Percentiles rank a stretch among this genome's conserved stretches.
phyloP scores from a whole-genome alignment of 2,888 invertebrate genomes.

The Eumacrocentrus americanus region DNA sequence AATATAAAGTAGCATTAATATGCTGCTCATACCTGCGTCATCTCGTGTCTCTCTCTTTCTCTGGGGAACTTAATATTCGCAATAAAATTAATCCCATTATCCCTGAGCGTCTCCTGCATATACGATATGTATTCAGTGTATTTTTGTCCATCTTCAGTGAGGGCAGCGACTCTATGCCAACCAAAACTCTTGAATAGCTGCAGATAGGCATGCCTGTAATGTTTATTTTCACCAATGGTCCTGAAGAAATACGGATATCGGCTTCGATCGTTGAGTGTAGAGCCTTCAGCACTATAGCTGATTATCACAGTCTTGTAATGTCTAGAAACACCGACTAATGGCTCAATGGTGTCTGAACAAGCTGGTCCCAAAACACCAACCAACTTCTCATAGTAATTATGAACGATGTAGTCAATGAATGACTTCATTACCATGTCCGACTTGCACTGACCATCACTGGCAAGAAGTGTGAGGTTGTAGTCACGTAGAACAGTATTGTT shows the following conservation, averaged over 20 bases:
- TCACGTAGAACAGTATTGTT: slow-evolving; percentile 67
- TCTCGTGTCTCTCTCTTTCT: slow-evolving; percentile 64
- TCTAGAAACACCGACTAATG: slow-evolving; percentile 77
- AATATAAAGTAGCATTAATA: neutral
- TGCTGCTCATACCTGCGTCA: slow-evolving; percentile 65
- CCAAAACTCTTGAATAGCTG: slow-evolving; percentile 66
- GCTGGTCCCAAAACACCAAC: slow-evolving; percentile 80
- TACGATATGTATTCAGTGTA: slow-evolving; percentile 78
- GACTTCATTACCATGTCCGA: slow-evolving; percentile 76
- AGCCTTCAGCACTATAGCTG: slow-evolving; percentile 81
- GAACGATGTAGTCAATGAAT: slow-evolving; percentile 74
- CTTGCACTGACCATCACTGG: slow-evolving; percentile 72
- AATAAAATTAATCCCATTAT: slow-evolving; percentile 70
- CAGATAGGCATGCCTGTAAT: slow-evolving; percentile 73
- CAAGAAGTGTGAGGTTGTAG: slow-evolving; percentile 67
- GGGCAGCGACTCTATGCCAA: slow-evolving; percentile 76
- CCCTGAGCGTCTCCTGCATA: slow-evolving; percentile 71
- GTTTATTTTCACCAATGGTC: slow-evolving; percentile 79
- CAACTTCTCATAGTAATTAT: slow-evolving; percentile 65
- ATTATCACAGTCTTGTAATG: slow-evolving; percentile 75
- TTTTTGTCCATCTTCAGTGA: slow-evolving; percentile 81
- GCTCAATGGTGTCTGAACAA: slow-evolving; percentile 82
- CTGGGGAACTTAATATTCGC: slow-evolving; percentile 74
- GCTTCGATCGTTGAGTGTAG: slow-evolving; percentile 71
- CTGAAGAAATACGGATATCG: slow-evolving; percentile 81